Evolutionary conservation across 2,888 invertebrate genomes (phyloP).

Genomic region (Synanthedon andrenaeformis): DNA sequence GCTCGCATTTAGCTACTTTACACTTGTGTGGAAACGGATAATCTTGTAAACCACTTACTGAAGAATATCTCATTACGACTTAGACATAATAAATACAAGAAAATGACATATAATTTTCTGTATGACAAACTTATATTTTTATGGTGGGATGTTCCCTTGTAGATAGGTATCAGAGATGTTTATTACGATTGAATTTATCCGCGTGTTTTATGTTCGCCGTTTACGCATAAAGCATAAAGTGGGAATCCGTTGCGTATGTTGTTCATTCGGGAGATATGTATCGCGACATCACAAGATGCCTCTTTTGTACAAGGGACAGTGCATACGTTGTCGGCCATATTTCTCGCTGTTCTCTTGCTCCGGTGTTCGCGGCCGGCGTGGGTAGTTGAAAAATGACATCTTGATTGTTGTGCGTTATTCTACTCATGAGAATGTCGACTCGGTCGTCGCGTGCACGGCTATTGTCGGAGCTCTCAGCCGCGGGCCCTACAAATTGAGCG

Average conservation of each 20-base stretch:
- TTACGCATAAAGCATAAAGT: conserved; percentile 41
- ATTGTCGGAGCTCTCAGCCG: conserved; percentile 47
- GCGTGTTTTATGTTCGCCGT: conserved; percentile 20
- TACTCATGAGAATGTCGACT: conserved; percentile 62
- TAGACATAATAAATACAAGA: background rate
- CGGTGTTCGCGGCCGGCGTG: conserved; percentile 56
- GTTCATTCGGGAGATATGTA: conserved; percentile 51
- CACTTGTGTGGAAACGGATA: conserved; percentile 8
- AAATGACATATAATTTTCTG: background rate
- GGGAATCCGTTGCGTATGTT: conserved; percentile 42
- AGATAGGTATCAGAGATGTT: background rate
- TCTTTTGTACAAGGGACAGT: conserved; percentile 53
- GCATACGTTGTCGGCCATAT: conserved; percentile 63
- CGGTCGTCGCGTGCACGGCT: conserved; percentile 54
- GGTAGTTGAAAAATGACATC: conserved; percentile 72
- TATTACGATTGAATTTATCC: background rate
- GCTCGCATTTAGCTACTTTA: conserved; percentile 35
- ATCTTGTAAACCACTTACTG: conserved; percentile 2
- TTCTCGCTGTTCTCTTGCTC: conserved; percentile 47
- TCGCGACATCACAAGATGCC: conserved; percentile 55
- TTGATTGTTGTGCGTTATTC: conserved; percentile 69
- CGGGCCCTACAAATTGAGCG: conserved; percentile 64
- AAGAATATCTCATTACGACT: background rate
- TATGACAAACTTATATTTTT: background rate
- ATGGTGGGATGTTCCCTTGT: background rate